Evolutionary conservation across 1,140 invertebrate species (phyloP).

Genomic region (Procambarus clarkii): DNA sequence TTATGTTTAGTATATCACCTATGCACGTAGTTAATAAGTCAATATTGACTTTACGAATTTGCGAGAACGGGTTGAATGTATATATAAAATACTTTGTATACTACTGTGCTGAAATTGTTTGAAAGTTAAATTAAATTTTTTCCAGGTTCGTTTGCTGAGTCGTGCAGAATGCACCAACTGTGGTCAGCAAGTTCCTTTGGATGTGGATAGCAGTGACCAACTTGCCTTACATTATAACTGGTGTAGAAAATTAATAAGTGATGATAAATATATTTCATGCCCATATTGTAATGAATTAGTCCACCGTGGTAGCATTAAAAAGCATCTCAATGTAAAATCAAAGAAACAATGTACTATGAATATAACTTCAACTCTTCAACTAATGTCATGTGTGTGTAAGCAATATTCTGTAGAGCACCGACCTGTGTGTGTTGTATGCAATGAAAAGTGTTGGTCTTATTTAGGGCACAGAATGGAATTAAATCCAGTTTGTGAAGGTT

Average conservation of each 20-base stretch:
- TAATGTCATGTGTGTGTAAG: conserved; percentile 29
- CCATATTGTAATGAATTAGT: background rate
- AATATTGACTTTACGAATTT: too few relatives aligned
- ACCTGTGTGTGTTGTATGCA: conserved; percentile 17
- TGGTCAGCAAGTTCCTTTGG: background rate
- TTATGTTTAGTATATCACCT: too few relatives aligned
- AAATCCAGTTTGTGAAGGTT: conserved; percentile 20
- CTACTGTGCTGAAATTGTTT: too few relatives aligned
- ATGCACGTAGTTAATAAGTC: too few relatives aligned
- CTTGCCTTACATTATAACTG: conserved; percentile 1
- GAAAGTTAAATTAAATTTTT: background rate
- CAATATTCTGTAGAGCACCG: background rate
- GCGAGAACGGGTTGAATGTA: too few relatives aligned
- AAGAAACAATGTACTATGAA: conserved; percentile 1
- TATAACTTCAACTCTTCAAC: conserved; percentile 15
- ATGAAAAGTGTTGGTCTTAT: conserved; percentile 17
- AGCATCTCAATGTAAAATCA: background rate
- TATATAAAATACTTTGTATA: too few relatives aligned
- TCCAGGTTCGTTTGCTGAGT: conserved; percentile 10
- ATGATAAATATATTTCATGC: background rate
- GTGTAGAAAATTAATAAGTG: background rate
- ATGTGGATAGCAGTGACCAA: background rate
- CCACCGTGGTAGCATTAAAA: background rate
- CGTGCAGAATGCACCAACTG: background rate
- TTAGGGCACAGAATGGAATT: conserved; percentile 1